Percentiles rank a stretch among this genome's conserved stretches.
phyloP scores from a whole-genome alignment of 2,113 vertebrate genomes.

The Egretta garzetta region DNA sequence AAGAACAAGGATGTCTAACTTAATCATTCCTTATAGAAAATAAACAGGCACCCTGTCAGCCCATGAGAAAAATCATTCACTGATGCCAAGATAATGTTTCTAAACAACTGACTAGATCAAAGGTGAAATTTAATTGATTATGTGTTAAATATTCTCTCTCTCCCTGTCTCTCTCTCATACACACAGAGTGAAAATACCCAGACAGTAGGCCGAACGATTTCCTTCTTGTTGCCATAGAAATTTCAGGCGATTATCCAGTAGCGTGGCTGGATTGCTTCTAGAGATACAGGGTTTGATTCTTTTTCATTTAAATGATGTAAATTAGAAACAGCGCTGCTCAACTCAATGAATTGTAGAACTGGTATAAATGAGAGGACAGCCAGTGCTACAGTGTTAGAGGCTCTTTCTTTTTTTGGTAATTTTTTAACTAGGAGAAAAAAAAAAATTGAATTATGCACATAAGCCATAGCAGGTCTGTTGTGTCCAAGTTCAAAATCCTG shows the following conservation, averaged over 20 bases:
- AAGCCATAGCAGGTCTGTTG: neutral
- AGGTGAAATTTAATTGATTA: constrained; percentile 73
- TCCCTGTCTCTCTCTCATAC: neutral
- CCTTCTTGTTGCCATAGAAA: constrained; percentile 50
- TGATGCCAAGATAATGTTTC: constrained; percentile 54
- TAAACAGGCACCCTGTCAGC: constrained; percentile 53
- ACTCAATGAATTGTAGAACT: neutral
- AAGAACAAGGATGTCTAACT: constrained; percentile 54
- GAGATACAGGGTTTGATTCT: neutral
- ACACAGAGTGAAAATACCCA: constrained; percentile 10
- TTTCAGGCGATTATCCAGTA: neutral
- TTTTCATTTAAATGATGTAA: neutral
- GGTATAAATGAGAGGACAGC: neutral
- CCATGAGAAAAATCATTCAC: constrained; percentile 51
- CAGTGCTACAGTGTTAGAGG: neutral
- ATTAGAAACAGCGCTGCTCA: neutral
- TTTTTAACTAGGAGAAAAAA: neutral
- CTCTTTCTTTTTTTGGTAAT: neutral
- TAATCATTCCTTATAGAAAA: constrained; percentile 51
- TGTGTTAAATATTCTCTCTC: constrained; percentile 53
- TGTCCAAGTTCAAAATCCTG: neutral
- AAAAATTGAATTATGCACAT: neutral
- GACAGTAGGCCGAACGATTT: neutral
- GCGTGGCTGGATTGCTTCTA: neutral
- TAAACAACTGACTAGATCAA: constrained; percentile 72